These are phyloP conservation scores for Plebejus argus DNA, from an alignment of 2,888 invertebrate species.

Conservation along the genomic window DNA sequence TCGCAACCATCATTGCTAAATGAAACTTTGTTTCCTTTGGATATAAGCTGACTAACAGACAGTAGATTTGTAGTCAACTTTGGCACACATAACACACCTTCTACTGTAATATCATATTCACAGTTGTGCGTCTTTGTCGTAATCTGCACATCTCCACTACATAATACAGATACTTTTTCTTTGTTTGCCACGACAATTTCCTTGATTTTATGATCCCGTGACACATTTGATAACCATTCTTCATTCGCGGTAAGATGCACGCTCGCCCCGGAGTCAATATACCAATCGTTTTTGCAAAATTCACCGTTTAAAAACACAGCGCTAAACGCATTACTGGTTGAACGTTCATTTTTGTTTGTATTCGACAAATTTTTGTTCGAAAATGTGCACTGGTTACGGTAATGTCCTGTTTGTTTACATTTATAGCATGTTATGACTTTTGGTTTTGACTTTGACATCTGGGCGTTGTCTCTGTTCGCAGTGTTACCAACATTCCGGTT, in stretches of 20 bases:
- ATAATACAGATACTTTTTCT: constrained; percentile 37
- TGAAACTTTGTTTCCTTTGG: constrained; percentile 43
- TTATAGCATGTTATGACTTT: constrained; percentile 39
- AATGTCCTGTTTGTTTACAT: constrained; percentile 45
- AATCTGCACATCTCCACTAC: constrained; percentile 39
- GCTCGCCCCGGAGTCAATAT: constrained; percentile 46
- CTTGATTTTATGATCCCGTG: constrained; percentile 31
- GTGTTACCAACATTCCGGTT: constrained; percentile 39
- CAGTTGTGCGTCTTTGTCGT: constrained; percentile 33
- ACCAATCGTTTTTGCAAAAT: constrained; percentile 45
- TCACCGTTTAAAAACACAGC: constrained; percentile 44
- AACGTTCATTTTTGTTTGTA: constrained; percentile 39
- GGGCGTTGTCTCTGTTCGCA: constrained; percentile 38
- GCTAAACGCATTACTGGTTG: constrained; percentile 43
- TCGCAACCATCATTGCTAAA: constrained; percentile 43
- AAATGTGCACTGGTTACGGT: constrained; percentile 42
- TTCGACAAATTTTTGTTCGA: constrained; percentile 36
- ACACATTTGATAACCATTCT: constrained; percentile 38
- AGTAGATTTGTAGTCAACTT: constrained; percentile 39
- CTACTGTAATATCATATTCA: constrained; percentile 40
- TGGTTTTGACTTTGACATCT: constrained; percentile 42
- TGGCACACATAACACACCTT: constrained; percentile 40
- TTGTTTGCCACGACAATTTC: constrained; percentile 41
- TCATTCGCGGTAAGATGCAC: constrained; percentile 38
- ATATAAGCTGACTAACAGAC: constrained; percentile 41